These are phyloP conservation scores for Morpho achilles DNA, from an alignment of 2,888 invertebrate genomes.

Conservation along the genomic window DNA sequence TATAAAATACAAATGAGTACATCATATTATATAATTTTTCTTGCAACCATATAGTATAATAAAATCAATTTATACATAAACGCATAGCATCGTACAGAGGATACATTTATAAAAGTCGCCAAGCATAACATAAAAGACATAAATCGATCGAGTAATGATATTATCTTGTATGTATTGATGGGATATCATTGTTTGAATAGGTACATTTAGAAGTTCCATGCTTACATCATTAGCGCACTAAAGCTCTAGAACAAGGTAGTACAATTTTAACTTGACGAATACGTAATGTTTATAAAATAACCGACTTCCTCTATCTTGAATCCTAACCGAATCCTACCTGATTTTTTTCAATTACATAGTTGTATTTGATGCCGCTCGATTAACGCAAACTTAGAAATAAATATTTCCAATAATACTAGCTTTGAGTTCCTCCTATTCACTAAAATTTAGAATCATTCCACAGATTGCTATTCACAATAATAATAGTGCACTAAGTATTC, in stretches of 20 bases:
- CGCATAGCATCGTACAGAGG: neutral
- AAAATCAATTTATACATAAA: too few relatives aligned
- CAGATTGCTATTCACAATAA: constrained; percentile 4
- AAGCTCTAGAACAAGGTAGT: constrained; percentile 7
- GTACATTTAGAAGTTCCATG: constrained; percentile 1
- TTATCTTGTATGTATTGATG: too few relatives aligned
- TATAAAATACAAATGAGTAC: too few relatives aligned
- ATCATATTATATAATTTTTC: too few relatives aligned
- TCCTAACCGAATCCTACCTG: constrained; percentile 2
- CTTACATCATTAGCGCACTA: constrained; percentile 13
- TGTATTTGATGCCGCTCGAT: too few relatives aligned
- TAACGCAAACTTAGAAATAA: neutral
- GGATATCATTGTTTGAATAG: too few relatives aligned
- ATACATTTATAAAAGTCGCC: constrained; percentile 2
- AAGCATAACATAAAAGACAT: constrained; percentile 6
- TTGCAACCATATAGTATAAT: too few relatives aligned
- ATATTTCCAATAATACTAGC: neutral
- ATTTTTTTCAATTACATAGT: neutral
- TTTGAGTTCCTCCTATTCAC: neutral
- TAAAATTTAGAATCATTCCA: neutral
- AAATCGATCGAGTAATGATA: too few relatives aligned
- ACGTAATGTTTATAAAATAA: constrained; percentile 6
- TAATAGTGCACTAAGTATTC: constrained; percentile 12
- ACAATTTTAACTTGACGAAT: constrained; percentile 1
- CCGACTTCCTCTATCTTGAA: constrained; percentile 1